Evolutionary conservation across 1,140 invertebrate genomes (phyloP), one percentile per base, ranked within the genome.

Genomic region (Drosophila obscura): DNA sequence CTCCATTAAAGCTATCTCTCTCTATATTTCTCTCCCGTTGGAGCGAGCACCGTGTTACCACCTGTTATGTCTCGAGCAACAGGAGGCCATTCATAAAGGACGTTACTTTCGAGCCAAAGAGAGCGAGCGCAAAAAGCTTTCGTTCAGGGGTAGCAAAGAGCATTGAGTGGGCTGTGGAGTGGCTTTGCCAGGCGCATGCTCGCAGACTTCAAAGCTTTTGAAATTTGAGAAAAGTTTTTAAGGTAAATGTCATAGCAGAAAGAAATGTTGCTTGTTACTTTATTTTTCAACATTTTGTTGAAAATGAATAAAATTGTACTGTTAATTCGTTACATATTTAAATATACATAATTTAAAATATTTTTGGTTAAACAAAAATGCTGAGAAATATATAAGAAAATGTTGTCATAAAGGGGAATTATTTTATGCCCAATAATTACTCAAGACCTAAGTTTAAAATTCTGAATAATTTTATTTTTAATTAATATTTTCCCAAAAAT

Each of bases 61-160:
- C 83, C 83, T 87, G 83, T 87, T 87, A 87, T 87, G 49, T 59
- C 48, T 71, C 67, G 69, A 83, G 83, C 83, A 87, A 87, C 83
- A 87, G 83, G 82, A 87, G 80, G 83, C 83, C 83, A 87, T 87
- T 87, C 83, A 87, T 87, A 80, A 83, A 65, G 63, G 24, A 71
- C 55, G 15, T 49, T 63, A 77, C 48, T 55, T 56, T 41, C 24
- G 55, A 74, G 52, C 19, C 52, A 62, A 62, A 64, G 58, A 67
- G 80, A 57, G 41, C 11, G 19, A 13, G 68, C 48, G n/a, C 15
- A 19, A 16, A 52, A 26, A 43, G 41, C 58, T 61, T 4, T 22
- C 16, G n/a, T 5, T 2, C 8, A 49, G 45, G 50, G n/a, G 15
- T 31, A 24, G 28, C 45, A 9, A 16, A 31, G 63, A 69, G 15